phyloP scores from a whole-genome alignment of 2,888 invertebrate genomes.

The Perdita meconis region DNA sequence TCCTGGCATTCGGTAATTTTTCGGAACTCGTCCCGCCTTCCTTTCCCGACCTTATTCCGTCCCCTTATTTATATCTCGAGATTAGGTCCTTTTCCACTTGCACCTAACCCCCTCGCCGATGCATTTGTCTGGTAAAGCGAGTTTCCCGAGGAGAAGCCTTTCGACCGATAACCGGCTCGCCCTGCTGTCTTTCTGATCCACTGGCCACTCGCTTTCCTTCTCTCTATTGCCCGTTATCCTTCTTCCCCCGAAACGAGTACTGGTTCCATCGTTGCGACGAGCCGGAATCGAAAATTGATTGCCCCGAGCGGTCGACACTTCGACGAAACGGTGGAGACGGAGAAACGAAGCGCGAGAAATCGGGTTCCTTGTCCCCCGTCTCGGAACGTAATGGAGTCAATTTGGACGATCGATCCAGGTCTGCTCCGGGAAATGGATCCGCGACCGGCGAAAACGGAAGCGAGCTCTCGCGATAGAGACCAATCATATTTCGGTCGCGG shows the following conservation, averaged over 20 bases:
- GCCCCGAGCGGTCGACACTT: constrained; percentile 28
- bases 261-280: constrained; percentile 15
- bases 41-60: not conserved
- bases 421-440: constrained; percentile 4
- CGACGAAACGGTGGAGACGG: constrained; percentile 18
- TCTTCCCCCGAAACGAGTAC: not conserved
- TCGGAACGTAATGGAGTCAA: constrained; percentile 8
- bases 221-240: not conserved
- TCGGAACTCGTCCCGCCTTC: constrained; percentile 2
- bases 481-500: not conserved
- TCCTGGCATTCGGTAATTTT: not conserved
- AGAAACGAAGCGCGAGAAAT: not conserved
- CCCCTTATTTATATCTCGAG: constrained; percentile 12
- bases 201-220: not conserved
- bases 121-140: constrained; percentile 58
- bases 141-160: constrained; percentile 41
- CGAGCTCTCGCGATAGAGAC: not conserved
- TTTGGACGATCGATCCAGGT: constrained; percentile 20
- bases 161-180: constrained; percentile 32
- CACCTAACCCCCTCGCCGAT: constrained; percentile 20
- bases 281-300: constrained; percentile 53
- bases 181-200: constrained; percentile 24
- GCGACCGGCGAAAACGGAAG: not conserved
- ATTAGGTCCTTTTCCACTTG: constrained; percentile 21
- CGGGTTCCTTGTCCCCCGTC: constrained; percentile 4